Base-by-base conservation (phyloP, 2,113 vertebrate genomes). In the Mobula hypostoma region DNA sequence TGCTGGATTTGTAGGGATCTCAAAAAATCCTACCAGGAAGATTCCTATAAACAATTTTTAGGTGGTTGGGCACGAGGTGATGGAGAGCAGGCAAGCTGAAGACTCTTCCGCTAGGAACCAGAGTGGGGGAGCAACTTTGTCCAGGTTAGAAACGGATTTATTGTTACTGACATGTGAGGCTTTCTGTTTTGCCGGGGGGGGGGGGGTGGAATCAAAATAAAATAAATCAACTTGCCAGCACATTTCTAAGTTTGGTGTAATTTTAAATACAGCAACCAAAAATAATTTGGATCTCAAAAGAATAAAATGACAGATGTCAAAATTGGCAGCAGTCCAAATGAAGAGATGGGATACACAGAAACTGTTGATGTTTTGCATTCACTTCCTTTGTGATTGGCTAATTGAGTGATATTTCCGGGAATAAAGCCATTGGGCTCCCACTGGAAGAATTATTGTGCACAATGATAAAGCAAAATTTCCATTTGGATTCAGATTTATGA, bases 321-420 rank as follows among this genome's bases (percentile, higher is more conserved):
- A 72, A 5, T 70, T 93, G 91, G 70, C 91, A 93, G 40, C 36
- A 48, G 9, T 7, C 40, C 91, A 93, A 48, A 11, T 56, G 40
- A 93, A 74, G 24, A 93, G 11, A 74, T 29, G 40, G 40, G 40
- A 63, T 93, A 74, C 27, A 76, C 32, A 74, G 91, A 76, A 74
- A 11, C 40, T 76, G 68, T 93, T 56, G 70, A 11, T 56, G 21
- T 93, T 15, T 74, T 74, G 66, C 48, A 24, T 40, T 56, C 68
- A 74, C 24, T 74, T 93, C 66, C 36, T 40, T 74, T 76, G 21
- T 74, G 70, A 76, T 93, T 93, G 70, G 72, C 72, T 40, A 93
- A 93, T 93, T 93, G 91, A 93, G 74, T 76, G 36, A 93, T 56
- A 76, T 76, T 93, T 93, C 91, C 74, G 91, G 91, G 91, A 74